A percentile compares a stretch with the other conserved stretches of the same genome.
These are phyloP conservation scores for Tetranychus cinnabarinus DNA, from an alignment of 1,140 invertebrate genomes.

Conservation along the genomic window DNA sequence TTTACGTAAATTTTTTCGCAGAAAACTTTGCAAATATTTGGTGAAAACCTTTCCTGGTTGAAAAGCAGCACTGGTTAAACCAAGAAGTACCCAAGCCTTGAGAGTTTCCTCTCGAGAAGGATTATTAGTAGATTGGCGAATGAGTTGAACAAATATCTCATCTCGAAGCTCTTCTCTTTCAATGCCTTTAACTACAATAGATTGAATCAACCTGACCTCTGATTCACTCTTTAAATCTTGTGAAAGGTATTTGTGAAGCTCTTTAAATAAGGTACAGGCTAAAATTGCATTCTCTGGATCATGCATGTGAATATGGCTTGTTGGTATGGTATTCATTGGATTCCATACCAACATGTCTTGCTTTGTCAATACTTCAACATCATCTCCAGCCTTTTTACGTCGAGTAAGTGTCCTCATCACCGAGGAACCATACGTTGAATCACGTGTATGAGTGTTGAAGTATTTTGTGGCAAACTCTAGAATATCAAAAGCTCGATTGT, in stretches of 20 bases:
- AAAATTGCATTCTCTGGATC: constrained; percentile 77
- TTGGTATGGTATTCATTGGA: constrained; percentile 62
- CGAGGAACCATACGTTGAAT: constrained; percentile 40
- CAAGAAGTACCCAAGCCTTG: constrained; percentile 63
- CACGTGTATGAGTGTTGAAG: constrained; percentile 68
- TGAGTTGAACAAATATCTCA: constrained; percentile 68
- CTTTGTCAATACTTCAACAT: constrained; percentile 52
- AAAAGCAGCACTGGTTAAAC: constrained; percentile 67
- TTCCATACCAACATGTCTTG: constrained; percentile 79
- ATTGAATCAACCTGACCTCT: constrained; percentile 55
- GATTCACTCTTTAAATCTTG: constrained; percentile 51
- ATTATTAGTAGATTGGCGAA: constrained; percentile 59
- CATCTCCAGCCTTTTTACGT: constrained; percentile 23
- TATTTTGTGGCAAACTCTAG: constrained; percentile 77
- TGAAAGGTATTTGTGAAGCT: constrained; percentile 58
- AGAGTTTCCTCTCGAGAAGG: constrained; percentile 44
- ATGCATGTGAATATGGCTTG: constrained; percentile 63
- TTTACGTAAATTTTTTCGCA: constrained; percentile 38
- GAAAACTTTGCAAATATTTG: constrained; percentile 51
- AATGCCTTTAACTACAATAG: constrained; percentile 56
- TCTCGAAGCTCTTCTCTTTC: constrained; percentile 66
- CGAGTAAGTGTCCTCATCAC: constrained; percentile 69
- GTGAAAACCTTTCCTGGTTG: constrained; percentile 65
- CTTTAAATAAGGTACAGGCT: constrained; percentile 72
- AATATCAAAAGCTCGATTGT: constrained; percentile 38